Percentiles rank a stretch among this genome's conserved stretches.
Conservation (phyloP, 2,113 vertebrate genomes). For the Silurus glanis region DNA sequence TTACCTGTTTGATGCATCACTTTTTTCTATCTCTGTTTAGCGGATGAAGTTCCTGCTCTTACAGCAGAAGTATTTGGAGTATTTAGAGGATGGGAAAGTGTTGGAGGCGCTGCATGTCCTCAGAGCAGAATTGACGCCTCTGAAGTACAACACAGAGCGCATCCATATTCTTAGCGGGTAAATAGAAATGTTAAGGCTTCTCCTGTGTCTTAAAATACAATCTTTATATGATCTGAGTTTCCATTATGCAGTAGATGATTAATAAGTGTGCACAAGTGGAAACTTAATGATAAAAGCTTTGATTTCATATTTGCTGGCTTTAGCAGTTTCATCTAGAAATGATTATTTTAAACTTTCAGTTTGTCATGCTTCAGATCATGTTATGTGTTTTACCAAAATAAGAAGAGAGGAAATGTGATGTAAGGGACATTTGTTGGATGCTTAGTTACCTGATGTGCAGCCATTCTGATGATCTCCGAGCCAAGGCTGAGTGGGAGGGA, state of each 20-base stretch:
- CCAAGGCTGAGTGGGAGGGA: conserved; percentile 97
- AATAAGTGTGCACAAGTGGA: no score
- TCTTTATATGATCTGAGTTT: not conserved
- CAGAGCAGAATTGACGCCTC: conserved; percentile 88
- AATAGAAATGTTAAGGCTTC: not conserved
- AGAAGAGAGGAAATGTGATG: not conserved
- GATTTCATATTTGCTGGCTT: not conserved
- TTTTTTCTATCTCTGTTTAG: conserved; percentile 67
- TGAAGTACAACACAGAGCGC: conserved; percentile 95
- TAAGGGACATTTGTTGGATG: conserved; percentile 7
- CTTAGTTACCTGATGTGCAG: conserved; percentile 98
- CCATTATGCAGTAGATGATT: not conserved
- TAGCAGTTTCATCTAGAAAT: not conserved
- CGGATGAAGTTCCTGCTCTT: conserved; percentile 98
- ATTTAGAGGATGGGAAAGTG: conserved; percentile 95
- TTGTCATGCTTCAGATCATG: not conserved
- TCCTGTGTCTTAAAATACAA: not conserved
- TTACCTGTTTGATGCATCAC: not conserved
- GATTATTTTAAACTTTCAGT: not conserved
- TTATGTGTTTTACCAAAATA: not conserved
- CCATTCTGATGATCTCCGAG: conserved; percentile 89
- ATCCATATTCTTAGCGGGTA: conserved; percentile 96
- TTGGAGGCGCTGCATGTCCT: conserved; percentile 95
- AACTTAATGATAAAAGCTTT: not conserved
- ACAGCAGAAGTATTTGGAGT: conserved; percentile 98